A percentile compares a stretch with the other conserved stretches of the same genome.
These are phyloP conservation scores for Aphelocoma coerulescens DNA, from an alignment of 2,113 vertebrate species.

Conservation along the genomic window DNA sequence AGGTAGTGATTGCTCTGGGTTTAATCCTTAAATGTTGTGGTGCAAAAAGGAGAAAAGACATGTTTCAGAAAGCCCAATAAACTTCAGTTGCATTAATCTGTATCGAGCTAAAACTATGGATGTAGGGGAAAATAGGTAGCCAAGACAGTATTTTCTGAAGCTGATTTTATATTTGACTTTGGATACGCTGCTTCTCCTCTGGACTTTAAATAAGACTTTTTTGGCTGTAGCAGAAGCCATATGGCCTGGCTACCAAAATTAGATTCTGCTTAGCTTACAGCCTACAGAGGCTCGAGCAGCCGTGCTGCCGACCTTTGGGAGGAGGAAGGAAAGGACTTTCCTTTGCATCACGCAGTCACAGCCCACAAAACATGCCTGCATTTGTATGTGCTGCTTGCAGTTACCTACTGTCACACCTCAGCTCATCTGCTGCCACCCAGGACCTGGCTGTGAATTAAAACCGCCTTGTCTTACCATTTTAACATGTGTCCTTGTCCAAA, in stretches of 20 bases:
- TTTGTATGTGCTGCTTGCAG: background rate
- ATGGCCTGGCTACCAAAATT: background rate
- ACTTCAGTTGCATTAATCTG: background rate
- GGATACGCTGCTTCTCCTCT: background rate
- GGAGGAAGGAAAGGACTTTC: background rate
- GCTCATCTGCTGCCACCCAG: background rate
- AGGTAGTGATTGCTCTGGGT: background rate
- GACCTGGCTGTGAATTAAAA: background rate
- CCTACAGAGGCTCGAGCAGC: background rate
- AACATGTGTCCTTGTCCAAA: background rate
- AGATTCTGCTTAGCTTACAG: background rate
- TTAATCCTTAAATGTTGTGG: background rate
- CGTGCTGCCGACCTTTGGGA: fast-evolving
- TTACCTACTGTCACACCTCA: background rate
- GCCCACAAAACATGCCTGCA: background rate
- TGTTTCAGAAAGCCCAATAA: background rate
- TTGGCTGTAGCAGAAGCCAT: background rate
- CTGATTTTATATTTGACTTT: background rate
- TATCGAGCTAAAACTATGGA: background rate
- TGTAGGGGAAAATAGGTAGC: background rate
- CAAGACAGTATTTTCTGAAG: background rate
- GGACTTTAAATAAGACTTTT: background rate
- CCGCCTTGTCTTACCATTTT: background rate
- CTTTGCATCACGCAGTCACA: background rate
- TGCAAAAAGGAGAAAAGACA: background rate